These are phyloP conservation scores for Spicauda simplicius DNA, from an alignment of 2,888 invertebrate species.

Conservation along the genomic window DNA sequence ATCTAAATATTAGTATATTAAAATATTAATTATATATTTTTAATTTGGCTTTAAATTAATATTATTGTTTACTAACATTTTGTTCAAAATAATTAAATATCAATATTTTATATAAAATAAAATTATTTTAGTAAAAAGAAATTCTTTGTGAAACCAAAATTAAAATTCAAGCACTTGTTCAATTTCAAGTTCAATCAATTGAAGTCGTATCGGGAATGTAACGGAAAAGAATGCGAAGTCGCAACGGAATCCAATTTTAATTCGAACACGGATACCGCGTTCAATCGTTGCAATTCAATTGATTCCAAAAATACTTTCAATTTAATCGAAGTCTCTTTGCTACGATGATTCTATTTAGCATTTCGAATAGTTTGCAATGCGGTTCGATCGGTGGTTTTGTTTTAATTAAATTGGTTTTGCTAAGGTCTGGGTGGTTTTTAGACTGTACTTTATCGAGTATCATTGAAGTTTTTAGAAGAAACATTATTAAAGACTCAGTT, in stretches of 20 bases:
- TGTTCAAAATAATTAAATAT: too few species aligned
- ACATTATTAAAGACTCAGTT: too few species aligned
- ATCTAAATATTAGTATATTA: too few species aligned
- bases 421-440: too few species aligned
- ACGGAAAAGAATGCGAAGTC: slow-evolving; percentile 5
- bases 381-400: neutral
- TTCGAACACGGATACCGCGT: slow-evolving; percentile 40
- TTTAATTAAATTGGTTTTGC: neutral
- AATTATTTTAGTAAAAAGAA: neutral
- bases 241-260: slow-evolving; percentile 35
- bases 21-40: too few species aligned
- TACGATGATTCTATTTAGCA: slow-evolving; percentile 26
- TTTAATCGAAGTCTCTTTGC: slow-evolving; percentile 34
- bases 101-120: too few species aligned
- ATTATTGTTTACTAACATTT: too few species aligned
- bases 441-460: too few species aligned
- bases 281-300: slow-evolving; percentile 43
- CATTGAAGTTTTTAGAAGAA: too few species aligned
- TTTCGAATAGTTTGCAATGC: slow-evolving; percentile 18
- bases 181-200: neutral
- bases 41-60: too few species aligned
- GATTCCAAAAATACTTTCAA: slow-evolving; percentile 35
- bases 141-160: neutral
- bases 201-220: neutral
- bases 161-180: neutral